Evolutionary conservation across 2,888 invertebrate genomes (phyloP).

Genomic region (Pammene aurita): DNA sequence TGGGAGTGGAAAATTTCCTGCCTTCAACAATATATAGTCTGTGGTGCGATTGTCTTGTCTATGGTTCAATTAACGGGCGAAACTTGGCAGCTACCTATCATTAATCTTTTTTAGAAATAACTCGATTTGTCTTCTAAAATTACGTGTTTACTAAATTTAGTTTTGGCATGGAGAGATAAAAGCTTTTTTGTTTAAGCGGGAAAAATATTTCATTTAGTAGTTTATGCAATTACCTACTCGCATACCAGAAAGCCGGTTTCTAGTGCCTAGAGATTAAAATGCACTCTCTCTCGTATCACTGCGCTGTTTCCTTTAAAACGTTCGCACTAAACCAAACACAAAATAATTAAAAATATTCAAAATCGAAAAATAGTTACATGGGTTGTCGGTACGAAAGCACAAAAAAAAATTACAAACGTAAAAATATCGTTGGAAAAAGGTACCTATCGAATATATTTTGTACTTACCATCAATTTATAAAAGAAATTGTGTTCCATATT

Average conservation of each 20-base stretch:
- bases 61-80: slow-evolving; percentile 16
- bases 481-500: slow-evolving; percentile 17
- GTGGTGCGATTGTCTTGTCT: slow-evolving; percentile 32
- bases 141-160: neutral
- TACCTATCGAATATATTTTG: neutral
- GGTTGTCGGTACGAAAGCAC: too few relatives aligned
- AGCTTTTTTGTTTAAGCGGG: neutral
- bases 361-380: too few relatives aligned
- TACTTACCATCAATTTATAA: neutral
- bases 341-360: neutral
- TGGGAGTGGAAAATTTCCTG: slow-evolving; percentile 31
- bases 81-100: slow-evolving; percentile 32
- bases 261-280: slow-evolving; percentile 25
- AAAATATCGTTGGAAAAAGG: too few relatives aligned
- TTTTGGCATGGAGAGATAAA: neutral
- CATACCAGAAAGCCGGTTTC: slow-evolving; percentile 32
- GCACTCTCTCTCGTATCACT: slow-evolving; percentile 36
- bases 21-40: slow-evolving; percentile 17
- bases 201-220: slow-evolving; percentile 3
- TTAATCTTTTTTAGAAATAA: slow-evolving; percentile 35
- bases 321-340: neutral
- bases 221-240: slow-evolving; percentile 22
- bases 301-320: slow-evolving; percentile 22
- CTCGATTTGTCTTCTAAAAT: slow-evolving; percentile 29
- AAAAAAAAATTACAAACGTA: too few relatives aligned